Evolutionary conservation across 2,797 vertebrate genomes (phyloP), one percentile per base, ranked within the genome.

Genomic region (Delichon dasypus): DNA sequence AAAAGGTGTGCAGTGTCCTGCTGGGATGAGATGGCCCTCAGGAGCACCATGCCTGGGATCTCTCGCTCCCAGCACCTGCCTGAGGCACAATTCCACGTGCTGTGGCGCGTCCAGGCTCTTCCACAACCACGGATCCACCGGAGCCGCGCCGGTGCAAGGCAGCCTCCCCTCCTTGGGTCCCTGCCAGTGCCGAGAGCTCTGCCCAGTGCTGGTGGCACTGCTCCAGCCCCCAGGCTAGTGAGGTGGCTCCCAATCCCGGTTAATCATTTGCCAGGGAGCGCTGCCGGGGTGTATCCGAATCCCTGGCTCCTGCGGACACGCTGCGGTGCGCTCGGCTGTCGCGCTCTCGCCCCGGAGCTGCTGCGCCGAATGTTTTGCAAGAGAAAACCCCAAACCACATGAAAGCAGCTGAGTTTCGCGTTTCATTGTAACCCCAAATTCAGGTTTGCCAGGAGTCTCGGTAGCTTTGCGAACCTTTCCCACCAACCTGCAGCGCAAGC

Each of bases 351-450:
- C 91, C 58, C 58, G 7, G 36, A 84, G 92, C 93, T 60, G 90
- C 90, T 19, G 3, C 76, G 3, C 85, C 53, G 21, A 91, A 16
- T 25, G 94, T 94, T 94, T 93, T 93, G 94, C 94, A 95, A 93
- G 48, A 88, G 74, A 94, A 95, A 95, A 93, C 87, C 96, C 96
- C 94, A 96, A 97, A 94, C 94, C 96, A 97, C 95, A 96, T 97
- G 93, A 96, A 96, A 97, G 95, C 16, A 4, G 45, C 25, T 1
- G 9, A 83, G 95, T 96, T 95, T 96, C 94, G 1, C 14, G 6
- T 95, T 88, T 93, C 90, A 72, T 25, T 81, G 29, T 60, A 92
- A 95, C 66, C 92, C 92, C 70, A 23, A 89, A 92, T 73, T 89
- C 93, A 91, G 70, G 93, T 95, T 94, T 68, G 89, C 94, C 90